Evolutionary conservation across 1,140 invertebrate genomes (phyloP), one percentile per base, ranked within the genome.

Genomic region (Heliothis virescens): DNA sequence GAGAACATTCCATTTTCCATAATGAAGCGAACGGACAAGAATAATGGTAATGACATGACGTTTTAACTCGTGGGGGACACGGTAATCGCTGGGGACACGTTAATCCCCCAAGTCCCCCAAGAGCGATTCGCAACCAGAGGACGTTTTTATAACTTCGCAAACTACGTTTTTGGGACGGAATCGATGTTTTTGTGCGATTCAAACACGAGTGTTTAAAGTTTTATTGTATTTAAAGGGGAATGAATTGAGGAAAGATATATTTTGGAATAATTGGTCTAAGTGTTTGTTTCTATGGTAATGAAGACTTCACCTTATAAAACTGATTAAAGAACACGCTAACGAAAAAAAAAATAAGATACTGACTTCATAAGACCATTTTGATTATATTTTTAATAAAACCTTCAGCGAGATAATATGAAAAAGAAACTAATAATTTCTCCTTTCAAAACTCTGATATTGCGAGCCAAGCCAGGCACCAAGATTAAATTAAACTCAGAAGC

Each of bases 1-100:
- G 48, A 29, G 60, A 52, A n/a, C 69, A 53, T 62, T 63, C 73
- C 63, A 82, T 77, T 82, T 72, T 59, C 67, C 48, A 76, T 84
- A 84, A 84, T 84, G 79, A 82, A 81, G 80, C 79, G 67, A 76
- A 69, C 71, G 65, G 74, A 81, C 82, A 76, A 81, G 73, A 80
- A 47, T 74, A 80, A 82, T 72, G 83, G 50, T 75, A 52, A 79
- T 79, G 69, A 72, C 80, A 62, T 81, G 65, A 78, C 60, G 67
- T 74, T 73, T 78, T 78, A 78, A 78, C 62, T 60, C 55, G 72
- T 67, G 63, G 65, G 73, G 59, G 7, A 4, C 52, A 48, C n/a
- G n/a, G 63, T 78, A 76, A 76, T 76, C 60, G 50, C 34, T 1
- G 34, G 26, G 7, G 47, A 2, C 18, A 34, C 3, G 9, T 12